Base-by-base conservation (phyloP, 1,140 invertebrate species). In the Penaeus indicus region DNA sequence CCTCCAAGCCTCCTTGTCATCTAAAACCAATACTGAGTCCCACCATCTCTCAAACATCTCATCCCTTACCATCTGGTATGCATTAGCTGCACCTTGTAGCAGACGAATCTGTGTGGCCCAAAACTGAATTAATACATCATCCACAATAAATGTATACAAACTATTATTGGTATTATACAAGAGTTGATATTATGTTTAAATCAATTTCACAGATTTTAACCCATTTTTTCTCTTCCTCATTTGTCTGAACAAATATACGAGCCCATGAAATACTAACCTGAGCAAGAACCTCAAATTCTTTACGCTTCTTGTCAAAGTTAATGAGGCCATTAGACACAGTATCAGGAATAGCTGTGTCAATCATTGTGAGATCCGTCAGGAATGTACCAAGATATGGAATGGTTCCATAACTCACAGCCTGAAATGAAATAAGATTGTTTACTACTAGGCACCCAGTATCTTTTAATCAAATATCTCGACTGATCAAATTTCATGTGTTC, bases 321-420 rank as follows among this genome's bases (percentile, higher is more conserved):
- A 99, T 99, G 3, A 99, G 94, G 89, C 96, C 96, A 79, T 97
- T 95, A 16, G 95, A 94, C 86, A 97, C 95, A 42, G 95, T 95
- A 92, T 99, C 98, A 0, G 97, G 96, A 91, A 98, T 97, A 25
- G 98, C 98, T 25, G 98, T 97, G 93, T 99, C 98, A 92, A 99
- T 98, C 98, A 99, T 99, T 4, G 98, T 99, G 61, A 99, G 94
- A 93, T 99, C 99, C 0, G 98, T 99, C 62, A 99, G 94, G 93
- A 99, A 99, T 16, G 98, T 99, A 25, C 99, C 99, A 86, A 99
- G 93, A 93, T 99, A 99, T 10, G 99, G 99, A 92, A 99, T 98
- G 1, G 98, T 99, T 32, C 99, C 99, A 92, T 98, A 94, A 81
- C 93, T 93, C 85, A 93, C 92, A 22, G 92, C 92, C 93, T 93